Conservation (phyloP, 2,797 vertebrate genomes). For the Fringilla coelebs region DNA sequence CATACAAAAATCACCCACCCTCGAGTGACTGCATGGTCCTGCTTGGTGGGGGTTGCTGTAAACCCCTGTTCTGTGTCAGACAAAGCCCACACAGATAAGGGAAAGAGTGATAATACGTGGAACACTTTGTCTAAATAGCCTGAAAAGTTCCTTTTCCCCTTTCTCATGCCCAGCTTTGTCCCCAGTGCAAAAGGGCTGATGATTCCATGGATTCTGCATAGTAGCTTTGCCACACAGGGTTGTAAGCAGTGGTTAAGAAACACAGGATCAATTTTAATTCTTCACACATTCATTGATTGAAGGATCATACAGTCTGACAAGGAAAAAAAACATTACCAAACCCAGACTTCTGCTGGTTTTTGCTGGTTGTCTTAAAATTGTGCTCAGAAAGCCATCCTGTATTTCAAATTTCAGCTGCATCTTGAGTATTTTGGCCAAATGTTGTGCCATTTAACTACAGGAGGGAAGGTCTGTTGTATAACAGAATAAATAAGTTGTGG, state of each 20-base stretch:
- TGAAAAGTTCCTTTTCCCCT: background rate
- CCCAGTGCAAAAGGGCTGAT: background rate
- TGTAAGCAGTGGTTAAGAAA: background rate
- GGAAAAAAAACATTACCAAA: rapidly evolving
- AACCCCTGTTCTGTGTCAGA: background rate
- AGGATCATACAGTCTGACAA: background rate
- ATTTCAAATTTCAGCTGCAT: background rate
- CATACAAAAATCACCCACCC: background rate
- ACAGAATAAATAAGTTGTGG: background rate
- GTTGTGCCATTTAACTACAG: background rate
- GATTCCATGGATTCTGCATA: background rate
- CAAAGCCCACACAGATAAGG: background rate
- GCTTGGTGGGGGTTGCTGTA: background rate
- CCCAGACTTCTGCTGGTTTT: background rate
- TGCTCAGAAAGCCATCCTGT: background rate
- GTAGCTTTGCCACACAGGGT: background rate
- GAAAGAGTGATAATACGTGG: rapidly evolving
- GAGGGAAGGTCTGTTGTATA: background rate
- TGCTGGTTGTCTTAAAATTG: background rate
- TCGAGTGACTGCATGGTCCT: background rate
- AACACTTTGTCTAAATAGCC: background rate
- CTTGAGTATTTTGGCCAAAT: background rate
- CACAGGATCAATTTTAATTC: background rate
- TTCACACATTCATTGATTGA: background rate
- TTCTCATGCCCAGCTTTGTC: background rate